These are phyloP conservation scores for Oophaga pumilio DNA, from an alignment of 2,113 vertebrate genomes.

Conservation along the genomic window DNA sequence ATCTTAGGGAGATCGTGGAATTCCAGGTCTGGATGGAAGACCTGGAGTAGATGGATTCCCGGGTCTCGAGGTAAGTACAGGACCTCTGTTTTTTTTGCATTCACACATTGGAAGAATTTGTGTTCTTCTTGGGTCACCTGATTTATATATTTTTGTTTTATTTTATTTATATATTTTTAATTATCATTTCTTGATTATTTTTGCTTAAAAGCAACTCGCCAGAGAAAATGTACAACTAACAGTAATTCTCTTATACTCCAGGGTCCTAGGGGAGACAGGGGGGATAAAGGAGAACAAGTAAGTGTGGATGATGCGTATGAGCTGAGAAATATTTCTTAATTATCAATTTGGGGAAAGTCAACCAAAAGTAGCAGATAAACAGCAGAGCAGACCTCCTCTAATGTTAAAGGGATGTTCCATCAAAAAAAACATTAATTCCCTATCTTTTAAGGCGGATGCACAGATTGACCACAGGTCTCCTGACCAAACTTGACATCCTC, in stretches of 20 bases:
- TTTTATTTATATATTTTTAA: too few relatives aligned
- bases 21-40: conserved; percentile 75
- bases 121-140: too few relatives aligned
- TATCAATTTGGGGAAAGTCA: not conserved
- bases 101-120: not conserved
- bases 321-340: not conserved
- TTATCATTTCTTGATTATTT: not conserved
- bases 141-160: not conserved
- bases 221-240: not conserved
- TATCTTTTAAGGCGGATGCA: not conserved
- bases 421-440: not conserved
- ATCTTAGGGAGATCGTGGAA: conserved; percentile 71
- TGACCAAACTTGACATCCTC: too few relatives aligned
- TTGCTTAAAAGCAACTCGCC: too few relatives aligned
- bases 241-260: conserved; percentile 61
- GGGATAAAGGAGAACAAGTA: conserved; percentile 82
- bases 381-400: not conserved
- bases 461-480: too few relatives aligned
- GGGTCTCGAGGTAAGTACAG: conserved; percentile 79
- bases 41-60: conserved; percentile 83
- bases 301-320: conserved; percentile 60
- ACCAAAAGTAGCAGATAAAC: too few relatives aligned
- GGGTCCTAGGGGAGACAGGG: conserved; percentile 85
- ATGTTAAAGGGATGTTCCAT: not conserved
- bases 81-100: not conserved